phyloP scores from a whole-genome alignment of 1,140 invertebrate genomes.

The Cherax quadricarinatus region DNA sequence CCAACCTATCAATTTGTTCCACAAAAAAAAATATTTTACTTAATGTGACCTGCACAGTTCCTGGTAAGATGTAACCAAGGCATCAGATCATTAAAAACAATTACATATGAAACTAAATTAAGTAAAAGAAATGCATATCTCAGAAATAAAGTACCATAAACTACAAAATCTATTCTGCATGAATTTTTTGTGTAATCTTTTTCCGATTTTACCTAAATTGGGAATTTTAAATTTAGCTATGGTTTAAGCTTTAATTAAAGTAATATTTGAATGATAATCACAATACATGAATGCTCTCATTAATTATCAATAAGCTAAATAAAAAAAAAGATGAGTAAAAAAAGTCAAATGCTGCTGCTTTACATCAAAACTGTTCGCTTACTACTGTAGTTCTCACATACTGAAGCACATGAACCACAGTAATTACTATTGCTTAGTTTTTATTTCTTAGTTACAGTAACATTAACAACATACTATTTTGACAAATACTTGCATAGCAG shows the following conservation, averaged over 20 bases:
- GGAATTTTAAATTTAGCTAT: not conserved
- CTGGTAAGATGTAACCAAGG: not conserved
- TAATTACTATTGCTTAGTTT: conserved; percentile 7
- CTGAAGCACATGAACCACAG: not conserved
- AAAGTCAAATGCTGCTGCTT: not conserved
- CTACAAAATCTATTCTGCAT: not conserved
- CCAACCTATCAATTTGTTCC: not conserved
- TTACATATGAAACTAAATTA: not conserved
- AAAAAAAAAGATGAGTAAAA: not conserved
- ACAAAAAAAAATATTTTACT: conserved; percentile 6
- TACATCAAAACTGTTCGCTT: no score
- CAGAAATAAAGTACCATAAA: not conserved
- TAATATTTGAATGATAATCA: not conserved
- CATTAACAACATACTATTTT: conserved; percentile 28
- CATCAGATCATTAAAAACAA: not conserved
- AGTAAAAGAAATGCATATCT: not conserved
- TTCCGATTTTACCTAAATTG: not conserved
- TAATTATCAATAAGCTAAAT: not conserved
- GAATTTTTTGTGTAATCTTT: no score
- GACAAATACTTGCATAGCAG: conserved; percentile 42
- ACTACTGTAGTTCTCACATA: not conserved
- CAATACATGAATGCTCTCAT: not conserved
- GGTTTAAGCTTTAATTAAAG: not conserved
- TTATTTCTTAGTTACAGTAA: conserved; percentile 3
- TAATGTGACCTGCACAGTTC: conserved; percentile 23